Percentiles rank a stretch among this genome's conserved stretches.
Conservation (phyloP, 2,113 vertebrate species). For the Cyprinodon variegatus region DNA sequence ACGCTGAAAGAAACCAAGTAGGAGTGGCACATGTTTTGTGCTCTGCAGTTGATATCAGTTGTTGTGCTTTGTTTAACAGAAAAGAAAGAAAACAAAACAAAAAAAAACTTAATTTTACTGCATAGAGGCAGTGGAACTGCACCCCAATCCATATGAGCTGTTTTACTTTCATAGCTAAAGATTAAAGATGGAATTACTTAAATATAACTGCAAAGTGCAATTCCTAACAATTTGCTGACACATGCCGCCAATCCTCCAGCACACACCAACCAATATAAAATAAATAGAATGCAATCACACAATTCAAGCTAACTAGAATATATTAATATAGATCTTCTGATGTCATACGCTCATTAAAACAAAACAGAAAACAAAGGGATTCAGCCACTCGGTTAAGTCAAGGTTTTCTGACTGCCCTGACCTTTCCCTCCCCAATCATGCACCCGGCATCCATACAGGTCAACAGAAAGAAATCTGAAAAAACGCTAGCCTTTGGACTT, state of each 20-base stretch:
- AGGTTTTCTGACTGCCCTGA: slow-evolving; percentile 53
- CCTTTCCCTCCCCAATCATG: slow-evolving; percentile 58
- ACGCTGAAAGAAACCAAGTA: slow-evolving; percentile 67
- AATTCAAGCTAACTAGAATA: slow-evolving; percentile 89
- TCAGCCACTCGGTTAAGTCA: slow-evolving; percentile 76
- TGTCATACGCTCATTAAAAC: slow-evolving; percentile 81
- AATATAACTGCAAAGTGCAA: slow-evolving; percentile 69
- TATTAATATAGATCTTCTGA: slow-evolving; percentile 90
- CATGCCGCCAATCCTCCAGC: slow-evolving; percentile 81
- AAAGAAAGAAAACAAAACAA: slow-evolving; percentile 35
- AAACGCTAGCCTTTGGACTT: slow-evolving; percentile 62
- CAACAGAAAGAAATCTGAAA: slow-evolving; percentile 71
- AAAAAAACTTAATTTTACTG: slow-evolving; percentile 42
- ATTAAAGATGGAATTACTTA: slow-evolving; percentile 70
- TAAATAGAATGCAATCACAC: slow-evolving; percentile 84
- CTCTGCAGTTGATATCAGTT: slow-evolving; percentile 53
- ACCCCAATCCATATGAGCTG: slow-evolving; percentile 58
- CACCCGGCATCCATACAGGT: slow-evolving; percentile 73
- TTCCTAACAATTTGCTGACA: slow-evolving; percentile 63
- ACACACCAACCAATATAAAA: slow-evolving; percentile 80
- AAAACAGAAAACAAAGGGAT: slow-evolving; percentile 47
- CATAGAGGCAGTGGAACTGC: slow-evolving; percentile 55
- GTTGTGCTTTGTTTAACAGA: slow-evolving; percentile 70
- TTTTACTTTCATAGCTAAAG: slow-evolving; percentile 67
- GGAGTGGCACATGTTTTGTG: slow-evolving; percentile 49